Conservation (phyloP, 2,888 invertebrate species). For the Drosophila putrida region DNA sequence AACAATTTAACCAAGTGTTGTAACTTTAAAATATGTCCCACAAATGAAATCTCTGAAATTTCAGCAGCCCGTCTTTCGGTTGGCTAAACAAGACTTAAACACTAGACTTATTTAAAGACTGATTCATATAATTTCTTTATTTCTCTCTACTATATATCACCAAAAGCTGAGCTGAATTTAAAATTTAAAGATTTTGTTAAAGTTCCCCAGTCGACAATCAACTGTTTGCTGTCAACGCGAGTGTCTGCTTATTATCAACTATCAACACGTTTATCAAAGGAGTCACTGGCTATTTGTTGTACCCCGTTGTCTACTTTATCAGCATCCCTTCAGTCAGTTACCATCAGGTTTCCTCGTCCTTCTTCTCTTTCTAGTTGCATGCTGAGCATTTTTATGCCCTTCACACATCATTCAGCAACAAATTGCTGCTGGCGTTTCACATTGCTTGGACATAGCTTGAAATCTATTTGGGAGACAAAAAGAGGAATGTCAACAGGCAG, state of each 20-base stretch:
- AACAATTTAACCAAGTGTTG: too few species aligned
- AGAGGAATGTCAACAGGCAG: slow-evolving; percentile 71
- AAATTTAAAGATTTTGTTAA: slow-evolving; percentile 22
- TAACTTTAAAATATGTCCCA: too few species aligned
- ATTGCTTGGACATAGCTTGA: slow-evolving; percentile 46
- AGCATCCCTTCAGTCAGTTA: slow-evolving; percentile 10
- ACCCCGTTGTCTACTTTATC: slow-evolving; percentile 69
- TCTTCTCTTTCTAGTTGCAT: slow-evolving; percentile 16
- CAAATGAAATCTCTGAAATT: too few species aligned
- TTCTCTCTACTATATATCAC: too few species aligned
- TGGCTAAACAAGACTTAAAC: too few species aligned
- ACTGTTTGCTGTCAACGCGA: slow-evolving; percentile 40
- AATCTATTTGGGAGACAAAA: slow-evolving; percentile 73
- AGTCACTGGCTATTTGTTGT: slow-evolving; percentile 48
- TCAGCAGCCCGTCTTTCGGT: too few species aligned
- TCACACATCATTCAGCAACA: slow-evolving; percentile 82
- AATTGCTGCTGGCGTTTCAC: slow-evolving; percentile 78
- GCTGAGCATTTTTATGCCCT: slow-evolving; percentile 74
- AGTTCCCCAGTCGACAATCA: slow-evolving; percentile 20
- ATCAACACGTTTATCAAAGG: slow-evolving; percentile 66
- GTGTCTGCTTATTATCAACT: slow-evolving; percentile 51
- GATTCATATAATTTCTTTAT: too few species aligned
- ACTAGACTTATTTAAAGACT: too few species aligned
- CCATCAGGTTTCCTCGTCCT: slow-evolving; percentile 6
- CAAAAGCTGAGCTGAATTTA: neutral